These are phyloP conservation scores for Nemotelus nigrinus DNA, from an alignment of 2,888 invertebrate genomes.

Conservation along the genomic window DNA sequence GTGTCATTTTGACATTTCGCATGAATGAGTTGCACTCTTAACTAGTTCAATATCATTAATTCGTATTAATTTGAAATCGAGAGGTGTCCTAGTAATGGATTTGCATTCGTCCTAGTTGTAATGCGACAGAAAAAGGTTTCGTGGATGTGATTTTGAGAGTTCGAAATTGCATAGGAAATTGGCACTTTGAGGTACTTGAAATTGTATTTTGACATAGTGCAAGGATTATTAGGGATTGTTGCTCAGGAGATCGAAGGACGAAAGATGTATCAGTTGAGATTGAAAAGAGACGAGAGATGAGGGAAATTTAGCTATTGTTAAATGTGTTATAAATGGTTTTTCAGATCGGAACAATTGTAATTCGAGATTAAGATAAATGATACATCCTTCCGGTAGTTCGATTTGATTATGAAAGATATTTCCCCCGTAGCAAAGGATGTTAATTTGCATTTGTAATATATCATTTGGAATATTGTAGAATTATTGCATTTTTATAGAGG, in stretches of 20 bases:
- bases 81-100: constrained; percentile 51
- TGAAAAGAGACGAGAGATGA: no score
- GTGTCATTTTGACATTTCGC: constrained; percentile 37
- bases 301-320: constrained; percentile 13
- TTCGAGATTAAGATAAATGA: constrained; percentile 11
- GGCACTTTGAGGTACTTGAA: constrained; percentile 45
- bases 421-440: not conserved
- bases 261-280: not conserved
- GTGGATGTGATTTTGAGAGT: not conserved
- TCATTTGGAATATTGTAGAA: not conserved
- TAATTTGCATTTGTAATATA: not conserved
- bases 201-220: constrained; percentile 40
- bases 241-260: not conserved
- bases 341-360: constrained; percentile 18
- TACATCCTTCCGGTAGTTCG: constrained; percentile 17
- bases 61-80: constrained; percentile 65
- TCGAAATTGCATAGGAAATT: constrained; percentile 8
- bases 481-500: no score
- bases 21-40: constrained; percentile 24
- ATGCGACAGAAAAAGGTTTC: not conserved
- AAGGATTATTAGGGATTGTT: constrained; percentile 36
- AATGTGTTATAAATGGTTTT: constrained; percentile 35
- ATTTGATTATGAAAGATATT: not conserved
- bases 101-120: not conserved
- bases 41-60: constrained; percentile 59